Percentiles rank a stretch among this genome's conserved stretches.
Evolutionary conservation across 2,797 vertebrate species (phyloP).

Genomic region (Cichlasoma orientale): DNA sequence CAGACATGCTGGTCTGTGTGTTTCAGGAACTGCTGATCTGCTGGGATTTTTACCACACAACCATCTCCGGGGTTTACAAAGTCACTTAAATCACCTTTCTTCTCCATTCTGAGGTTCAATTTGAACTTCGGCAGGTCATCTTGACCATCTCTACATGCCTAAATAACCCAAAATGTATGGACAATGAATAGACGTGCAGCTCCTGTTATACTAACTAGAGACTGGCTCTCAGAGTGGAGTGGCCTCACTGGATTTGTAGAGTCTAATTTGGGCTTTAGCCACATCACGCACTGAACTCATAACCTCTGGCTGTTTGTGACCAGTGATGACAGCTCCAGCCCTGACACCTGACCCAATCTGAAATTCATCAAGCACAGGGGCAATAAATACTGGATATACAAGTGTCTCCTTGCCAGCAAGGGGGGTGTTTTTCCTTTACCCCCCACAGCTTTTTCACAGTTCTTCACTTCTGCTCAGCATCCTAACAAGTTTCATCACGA

Average conservation of each 20-base stretch:
- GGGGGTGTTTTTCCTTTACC: too few relatives aligned
- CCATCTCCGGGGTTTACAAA: too few relatives aligned
- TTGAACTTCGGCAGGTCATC: too few relatives aligned
- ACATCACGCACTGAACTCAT: not conserved
- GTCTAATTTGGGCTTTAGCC: not conserved
- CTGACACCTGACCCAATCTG: not conserved
- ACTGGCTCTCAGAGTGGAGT: not conserved
- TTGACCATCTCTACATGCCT: too few relatives aligned
- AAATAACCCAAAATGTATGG: not conserved
- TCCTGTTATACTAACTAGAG: not conserved
- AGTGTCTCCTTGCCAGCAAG: not conserved
- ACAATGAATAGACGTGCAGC: not conserved
- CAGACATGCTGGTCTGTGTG: too few relatives aligned
- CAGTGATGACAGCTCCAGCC: not conserved
- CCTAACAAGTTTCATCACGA: too few relatives aligned
- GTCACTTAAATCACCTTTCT: too few relatives aligned
- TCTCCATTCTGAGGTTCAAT: too few relatives aligned
- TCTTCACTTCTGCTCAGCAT: too few relatives aligned
- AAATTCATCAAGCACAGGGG: not conserved
- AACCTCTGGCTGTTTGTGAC: not conserved
- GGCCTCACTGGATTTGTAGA: not conserved
- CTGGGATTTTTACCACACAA: too few relatives aligned
- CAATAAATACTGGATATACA: conserved; percentile 1
- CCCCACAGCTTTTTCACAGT: too few relatives aligned
- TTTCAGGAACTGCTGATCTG: too few relatives aligned